Conservation (phyloP, 53 echinoderm and acorn worm species). For the Mesocentrotus franciscanus region DNA sequence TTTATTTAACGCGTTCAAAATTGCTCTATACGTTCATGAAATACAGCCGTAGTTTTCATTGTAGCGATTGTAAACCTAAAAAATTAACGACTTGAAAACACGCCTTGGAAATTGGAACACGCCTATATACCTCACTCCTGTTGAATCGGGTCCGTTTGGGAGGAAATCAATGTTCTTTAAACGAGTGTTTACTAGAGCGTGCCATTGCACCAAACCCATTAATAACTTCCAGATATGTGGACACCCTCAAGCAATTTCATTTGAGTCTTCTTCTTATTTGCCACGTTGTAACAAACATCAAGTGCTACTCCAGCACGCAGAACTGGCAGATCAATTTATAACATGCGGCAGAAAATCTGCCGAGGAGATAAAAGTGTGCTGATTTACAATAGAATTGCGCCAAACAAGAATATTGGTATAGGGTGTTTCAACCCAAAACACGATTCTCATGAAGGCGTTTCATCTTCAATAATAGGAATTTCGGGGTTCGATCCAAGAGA, state of each 20-base stretch:
- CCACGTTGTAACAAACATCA: slow-evolving; percentile 22
- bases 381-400: slow-evolving; percentile 30
- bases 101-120: neutral
- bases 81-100: neutral
- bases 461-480: neutral
- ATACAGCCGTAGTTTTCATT: neutral
- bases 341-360: neutral
- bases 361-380: slow-evolving; percentile 23
- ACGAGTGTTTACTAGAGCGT: slow-evolving; percentile 35
- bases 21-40: neutral
- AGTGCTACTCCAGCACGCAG: slow-evolving; percentile 13
- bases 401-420: neutral
- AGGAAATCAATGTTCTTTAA: neutral
- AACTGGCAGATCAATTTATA: slow-evolving; percentile 25
- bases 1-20: too few species aligned
- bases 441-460: neutral
- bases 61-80: neutral
- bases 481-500: neutral
- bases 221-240: neutral
- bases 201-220: slow-evolving; percentile 24
- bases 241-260: neutral
- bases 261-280: neutral
- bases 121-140: neutral
- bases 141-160: slow-evolving; percentile 8
- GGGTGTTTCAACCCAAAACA: neutral